Evolutionary conservation across 2,888 invertebrate species (phyloP).

Genomic region (Resseliella maxima): DNA sequence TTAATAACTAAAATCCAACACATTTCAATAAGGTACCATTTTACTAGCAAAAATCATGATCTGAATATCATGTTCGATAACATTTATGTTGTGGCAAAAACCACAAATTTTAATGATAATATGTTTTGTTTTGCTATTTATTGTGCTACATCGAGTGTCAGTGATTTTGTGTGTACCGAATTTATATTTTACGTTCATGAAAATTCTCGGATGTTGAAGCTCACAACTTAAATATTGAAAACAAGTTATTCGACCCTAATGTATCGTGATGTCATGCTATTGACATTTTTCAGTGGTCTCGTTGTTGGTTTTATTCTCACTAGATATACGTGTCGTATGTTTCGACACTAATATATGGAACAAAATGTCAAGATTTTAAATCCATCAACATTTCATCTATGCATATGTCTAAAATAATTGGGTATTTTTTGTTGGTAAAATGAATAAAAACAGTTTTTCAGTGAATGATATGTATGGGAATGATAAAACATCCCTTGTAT

Average conservation of each 20-base stretch:
- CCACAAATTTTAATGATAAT: background rate
- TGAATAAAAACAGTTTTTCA: no score
- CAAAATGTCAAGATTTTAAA: no score
- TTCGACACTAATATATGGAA: no score
- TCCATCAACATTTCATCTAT: no score
- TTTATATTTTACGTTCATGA: background rate
- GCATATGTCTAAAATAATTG: no score
- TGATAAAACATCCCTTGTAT: no score
- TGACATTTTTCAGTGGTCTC: constrained; percentile 25
- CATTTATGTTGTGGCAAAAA: background rate
- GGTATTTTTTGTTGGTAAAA: no score
- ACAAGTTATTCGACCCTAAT: background rate
- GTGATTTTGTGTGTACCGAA: background rate
- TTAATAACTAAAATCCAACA: background rate
- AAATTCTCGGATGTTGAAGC: background rate
- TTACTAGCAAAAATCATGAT: background rate
- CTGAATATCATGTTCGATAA: background rate
- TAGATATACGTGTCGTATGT: no score
- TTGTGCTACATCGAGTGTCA: background rate
- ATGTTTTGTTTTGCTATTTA: background rate
- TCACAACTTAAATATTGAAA: background rate
- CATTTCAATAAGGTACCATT: constrained; percentile 13
- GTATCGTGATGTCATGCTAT: background rate
- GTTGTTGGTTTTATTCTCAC: background rate
- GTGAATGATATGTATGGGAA: no score